phyloP scores from a whole-genome alignment of 2,888 invertebrate species.

The Pristionchus exspectatus region DNA sequence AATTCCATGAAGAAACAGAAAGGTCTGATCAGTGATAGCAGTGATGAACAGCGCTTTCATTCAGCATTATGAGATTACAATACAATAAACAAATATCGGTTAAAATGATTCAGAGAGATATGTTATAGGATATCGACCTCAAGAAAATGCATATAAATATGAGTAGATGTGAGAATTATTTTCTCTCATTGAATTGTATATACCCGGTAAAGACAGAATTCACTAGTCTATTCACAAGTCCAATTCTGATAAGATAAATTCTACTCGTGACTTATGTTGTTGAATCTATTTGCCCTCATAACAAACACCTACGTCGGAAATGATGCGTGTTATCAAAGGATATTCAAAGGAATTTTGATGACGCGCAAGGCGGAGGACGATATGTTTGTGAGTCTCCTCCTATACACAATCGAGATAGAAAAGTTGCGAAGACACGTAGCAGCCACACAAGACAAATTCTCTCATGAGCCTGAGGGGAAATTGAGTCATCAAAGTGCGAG shows the following conservation, averaged over 20 bases:
- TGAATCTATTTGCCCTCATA: neutral
- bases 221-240: too few relatives aligned
- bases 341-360: neutral
- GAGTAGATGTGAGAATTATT: too few relatives aligned
- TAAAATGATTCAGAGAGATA: too few relatives aligned
- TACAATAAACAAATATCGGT: too few relatives aligned
- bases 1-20: neutral
- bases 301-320: conserved; percentile 1
- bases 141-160: too few relatives aligned
- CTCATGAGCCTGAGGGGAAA: conserved; percentile 23
- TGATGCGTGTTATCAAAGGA: neutral
- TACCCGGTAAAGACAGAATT: too few relatives aligned
- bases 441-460: neutral
- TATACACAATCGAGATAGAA: neutral
- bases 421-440: conserved; percentile 9
- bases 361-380: neutral
- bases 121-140: too few relatives aligned
- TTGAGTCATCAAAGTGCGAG: conserved; percentile 40
- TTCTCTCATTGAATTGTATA: too few relatives aligned
- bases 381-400: neutral
- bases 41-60: too few relatives aligned
- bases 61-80: too few relatives aligned
- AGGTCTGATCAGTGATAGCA: neutral
- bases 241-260: too few relatives aligned
- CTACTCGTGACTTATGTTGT: too few relatives aligned